Evolutionary conservation across 2,888 invertebrate species (phyloP).

Genomic region (Melanostoma mellinum): DNA sequence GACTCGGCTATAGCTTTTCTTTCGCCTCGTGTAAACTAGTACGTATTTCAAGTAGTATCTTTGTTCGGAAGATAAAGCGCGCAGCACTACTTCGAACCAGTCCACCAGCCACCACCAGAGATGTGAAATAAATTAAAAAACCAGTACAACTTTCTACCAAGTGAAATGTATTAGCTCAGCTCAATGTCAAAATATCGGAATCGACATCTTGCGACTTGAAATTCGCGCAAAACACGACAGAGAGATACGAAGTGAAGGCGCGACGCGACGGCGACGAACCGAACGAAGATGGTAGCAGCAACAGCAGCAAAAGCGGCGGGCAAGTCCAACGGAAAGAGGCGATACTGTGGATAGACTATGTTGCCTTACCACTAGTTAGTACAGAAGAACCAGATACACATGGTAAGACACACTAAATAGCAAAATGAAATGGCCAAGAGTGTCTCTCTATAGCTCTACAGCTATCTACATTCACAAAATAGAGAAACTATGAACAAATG

Average conservation of each 20-base stretch:
- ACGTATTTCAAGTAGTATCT: constrained; percentile 20
- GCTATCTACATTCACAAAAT: constrained; percentile 42
- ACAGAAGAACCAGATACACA: constrained; percentile 65
- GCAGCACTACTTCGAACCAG: constrained; percentile 21
- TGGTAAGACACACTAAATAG: constrained; percentile 66
- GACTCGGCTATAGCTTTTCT: constrained; percentile 36
- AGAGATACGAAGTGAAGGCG: background rate
- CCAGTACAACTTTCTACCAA: constrained; percentile 72
- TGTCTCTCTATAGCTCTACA: constrained; percentile 14
- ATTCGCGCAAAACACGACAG: constrained; percentile 34
- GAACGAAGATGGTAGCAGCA: background rate
- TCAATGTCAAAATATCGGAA: constrained; percentile 68
- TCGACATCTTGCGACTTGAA: constrained; percentile 53
- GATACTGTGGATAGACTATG: constrained; percentile 11
- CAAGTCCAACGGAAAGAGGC: constrained; percentile 25
- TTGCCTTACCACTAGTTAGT: constrained; percentile 42
- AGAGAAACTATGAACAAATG: constrained; percentile 60
- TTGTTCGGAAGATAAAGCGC: constrained; percentile 26
- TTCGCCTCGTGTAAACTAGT: constrained; percentile 60
- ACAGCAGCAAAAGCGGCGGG: constrained; percentile 18
- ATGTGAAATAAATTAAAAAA: constrained; percentile 67
- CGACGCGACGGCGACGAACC: constrained; percentile 2
- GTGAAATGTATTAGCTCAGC: constrained; percentile 72
- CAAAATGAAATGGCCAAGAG: constrained; percentile 55
- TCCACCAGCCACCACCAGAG: constrained; percentile 32